Base-by-base conservation (phyloP, 2,888 invertebrate species). In the Sceliomorpha sp. region DNA sequence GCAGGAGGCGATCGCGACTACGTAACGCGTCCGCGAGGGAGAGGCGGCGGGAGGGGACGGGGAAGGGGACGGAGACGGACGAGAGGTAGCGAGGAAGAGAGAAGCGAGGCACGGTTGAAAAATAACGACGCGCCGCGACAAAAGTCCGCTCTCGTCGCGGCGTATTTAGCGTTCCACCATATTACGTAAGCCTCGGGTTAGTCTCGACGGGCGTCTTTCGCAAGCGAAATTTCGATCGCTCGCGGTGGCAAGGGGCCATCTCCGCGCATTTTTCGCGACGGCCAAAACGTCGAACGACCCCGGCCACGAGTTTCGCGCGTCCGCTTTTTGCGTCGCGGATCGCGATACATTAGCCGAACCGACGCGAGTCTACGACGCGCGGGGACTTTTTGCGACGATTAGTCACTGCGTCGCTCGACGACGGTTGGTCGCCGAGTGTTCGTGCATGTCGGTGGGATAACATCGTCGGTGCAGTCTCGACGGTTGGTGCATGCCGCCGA, bases 331-430 rank as follows among this genome's bases (percentile, higher is more conserved):
- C 60, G 50, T 51, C 45, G 51, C 51, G 45, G 2, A 10, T 32
- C 32, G 32, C 32, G 32, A 12, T 12, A 12, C 32, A 7, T 47
- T 34, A 47, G 40, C 5, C 20, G 20, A 20, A 20, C 3, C 20
- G 20, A 20, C 20, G 20, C 20, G 20, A 20, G 20, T 5, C 20
- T 20, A 5, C 20, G 20, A 20, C 20, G 20, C 62, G 55, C 53
- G 48, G 62, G 40, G 44, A 45, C 37, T 53, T 64, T 64, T 64
- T 64, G 50, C 48, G 50, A 17, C 56, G 64, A 64, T 64, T 64
- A 64, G 64, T 64, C 64, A 64, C 64, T 50, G 42, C 62, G 39
- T 39, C 39, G 39, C 39, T 24, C 20, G 39, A 29, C 17, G 37
- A 20, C 50, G 62, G 34, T 58, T 40, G 32, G 32, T 24, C 44